phyloP scores from a whole-genome alignment of 2,888 invertebrate genomes.

The Tribolium freemani region DNA sequence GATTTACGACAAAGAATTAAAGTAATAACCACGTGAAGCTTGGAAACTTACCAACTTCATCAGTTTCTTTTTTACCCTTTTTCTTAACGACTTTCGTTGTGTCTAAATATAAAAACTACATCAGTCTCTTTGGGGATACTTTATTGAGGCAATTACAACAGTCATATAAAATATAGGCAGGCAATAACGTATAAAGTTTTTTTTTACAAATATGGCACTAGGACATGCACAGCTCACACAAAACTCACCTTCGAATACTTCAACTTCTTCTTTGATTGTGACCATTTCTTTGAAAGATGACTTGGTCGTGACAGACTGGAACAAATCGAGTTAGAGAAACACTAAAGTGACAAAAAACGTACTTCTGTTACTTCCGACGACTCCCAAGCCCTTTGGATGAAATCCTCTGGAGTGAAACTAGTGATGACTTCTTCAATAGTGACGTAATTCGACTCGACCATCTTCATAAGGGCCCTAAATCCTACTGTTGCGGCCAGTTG shows the following conservation, averaged over 20 bases:
- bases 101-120: conserved; percentile 51
- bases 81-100: conserved; percentile 60
- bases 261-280: conserved; percentile 67
- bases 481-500: conserved; percentile 85
- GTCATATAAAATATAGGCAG: conserved; percentile 47
- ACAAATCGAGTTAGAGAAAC: conserved; percentile 37
- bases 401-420: conserved; percentile 87
- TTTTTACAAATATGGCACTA: conserved; percentile 46
- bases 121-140: conserved; percentile 31
- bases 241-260: conserved; percentile 68
- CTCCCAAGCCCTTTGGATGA: conserved; percentile 86
- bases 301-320: conserved; percentile 65
- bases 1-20: conserved; percentile 23
- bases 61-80: conserved; percentile 60
- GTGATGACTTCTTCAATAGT: conserved; percentile 89
- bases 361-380: conserved; percentile 79
- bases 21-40: conserved; percentile 1
- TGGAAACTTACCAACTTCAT: conserved; percentile 61
- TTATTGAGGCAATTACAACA: conserved; percentile 42
- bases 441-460: conserved; percentile 85
- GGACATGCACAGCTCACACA: conserved; percentile 48
- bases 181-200: conserved; percentile 46
- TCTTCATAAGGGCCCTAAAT: conserved; percentile 87
- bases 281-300: conserved; percentile 66
- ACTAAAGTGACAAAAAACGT: conserved; percentile 35